phyloP scores from a whole-genome alignment of 2,113 vertebrate genomes.

The Takifugu bimaculatus region DNA sequence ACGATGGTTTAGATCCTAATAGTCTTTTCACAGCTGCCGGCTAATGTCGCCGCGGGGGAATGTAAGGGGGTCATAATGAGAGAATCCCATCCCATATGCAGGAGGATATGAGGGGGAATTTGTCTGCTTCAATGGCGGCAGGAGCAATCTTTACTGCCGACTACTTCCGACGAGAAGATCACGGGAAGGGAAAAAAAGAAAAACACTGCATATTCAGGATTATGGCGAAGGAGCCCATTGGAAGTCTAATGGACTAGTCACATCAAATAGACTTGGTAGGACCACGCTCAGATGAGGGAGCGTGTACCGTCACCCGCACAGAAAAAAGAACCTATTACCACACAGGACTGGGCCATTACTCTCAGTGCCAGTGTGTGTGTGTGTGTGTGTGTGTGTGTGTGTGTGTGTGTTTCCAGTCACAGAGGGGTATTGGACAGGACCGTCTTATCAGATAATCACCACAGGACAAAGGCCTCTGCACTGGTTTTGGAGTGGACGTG shows the following conservation, averaged over 20 bases:
- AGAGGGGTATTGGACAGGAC: conserved; percentile 42
- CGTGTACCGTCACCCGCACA: conserved; percentile 26
- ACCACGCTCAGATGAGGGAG: conserved; percentile 51
- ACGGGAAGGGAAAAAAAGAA: conserved; percentile 5
- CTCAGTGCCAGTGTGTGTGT: conserved; percentile 56
- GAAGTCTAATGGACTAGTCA: conserved; percentile 71
- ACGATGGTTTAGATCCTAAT: conserved; percentile 64
- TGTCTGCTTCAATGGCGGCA: conserved; percentile 66
- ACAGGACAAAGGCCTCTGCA: conserved; percentile 5
- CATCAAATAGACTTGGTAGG: conserved; percentile 59
- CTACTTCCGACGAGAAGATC: conserved; percentile 57
- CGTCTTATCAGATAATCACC: conserved; percentile 53
- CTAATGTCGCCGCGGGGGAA: conserved; percentile 67
- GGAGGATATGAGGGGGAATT: conserved; percentile 57
- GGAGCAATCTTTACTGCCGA: conserved; percentile 61
- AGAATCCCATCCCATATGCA: conserved; percentile 61
- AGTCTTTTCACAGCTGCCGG: conserved; percentile 67
- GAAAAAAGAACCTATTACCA: conserved; percentile 65
- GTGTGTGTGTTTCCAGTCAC: conserved; percentile 51
- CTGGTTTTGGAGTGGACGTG: no score
- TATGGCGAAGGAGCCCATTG: conserved; percentile 63
- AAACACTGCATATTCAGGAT: conserved; percentile 58
- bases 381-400: conserved; percentile 24
- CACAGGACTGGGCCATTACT: conserved; percentile 66
- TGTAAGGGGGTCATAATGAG: conserved; percentile 60